These are phyloP conservation scores for Procambarus virginalis DNA, from an alignment of 1,140 invertebrate genomes.

Conservation along the genomic window DNA sequence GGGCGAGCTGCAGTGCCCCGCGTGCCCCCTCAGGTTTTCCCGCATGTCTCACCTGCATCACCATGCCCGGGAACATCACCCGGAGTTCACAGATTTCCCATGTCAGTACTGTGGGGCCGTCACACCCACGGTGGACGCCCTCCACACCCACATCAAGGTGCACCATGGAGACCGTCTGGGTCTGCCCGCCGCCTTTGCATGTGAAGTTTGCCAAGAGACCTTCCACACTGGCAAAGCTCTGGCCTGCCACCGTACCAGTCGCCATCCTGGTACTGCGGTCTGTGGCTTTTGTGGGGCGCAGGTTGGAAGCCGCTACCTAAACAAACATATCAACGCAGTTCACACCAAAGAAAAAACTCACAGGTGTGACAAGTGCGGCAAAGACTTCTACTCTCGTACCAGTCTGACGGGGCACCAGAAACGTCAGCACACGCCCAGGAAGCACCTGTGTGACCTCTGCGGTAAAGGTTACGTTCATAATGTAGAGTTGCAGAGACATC, in stretches of 20 bases:
- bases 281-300: slow-evolving; percentile 44
- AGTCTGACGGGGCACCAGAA: slow-evolving; percentile 52
- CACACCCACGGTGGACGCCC: slow-evolving; percentile 55
- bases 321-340: slow-evolving; percentile 64
- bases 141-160: slow-evolving; percentile 59
- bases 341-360: slow-evolving; percentile 65
- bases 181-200: slow-evolving; percentile 34
- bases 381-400: slow-evolving; percentile 55
- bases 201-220: slow-evolving; percentile 46
- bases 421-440: slow-evolving; percentile 53
- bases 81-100: slow-evolving; percentile 46
- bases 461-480: slow-evolving; percentile 64
- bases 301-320: slow-evolving; percentile 55
- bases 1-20: slow-evolving; percentile 57
- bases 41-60: slow-evolving; percentile 51
- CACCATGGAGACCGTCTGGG: slow-evolving; percentile 59
- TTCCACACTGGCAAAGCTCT: slow-evolving; percentile 62
- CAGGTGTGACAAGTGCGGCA: slow-evolving; percentile 46
- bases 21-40: slow-evolving; percentile 50
- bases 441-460: slow-evolving; percentile 50
- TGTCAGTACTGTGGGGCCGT: slow-evolving; percentile 56
- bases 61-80: slow-evolving; percentile 37
- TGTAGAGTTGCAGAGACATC: slow-evolving; percentile 56
- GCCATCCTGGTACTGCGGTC: slow-evolving; percentile 45
- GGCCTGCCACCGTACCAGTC: slow-evolving; percentile 41